phyloP scores from a whole-genome alignment of 2,888 invertebrate genomes.

The Tetramorium bicarinatum region DNA sequence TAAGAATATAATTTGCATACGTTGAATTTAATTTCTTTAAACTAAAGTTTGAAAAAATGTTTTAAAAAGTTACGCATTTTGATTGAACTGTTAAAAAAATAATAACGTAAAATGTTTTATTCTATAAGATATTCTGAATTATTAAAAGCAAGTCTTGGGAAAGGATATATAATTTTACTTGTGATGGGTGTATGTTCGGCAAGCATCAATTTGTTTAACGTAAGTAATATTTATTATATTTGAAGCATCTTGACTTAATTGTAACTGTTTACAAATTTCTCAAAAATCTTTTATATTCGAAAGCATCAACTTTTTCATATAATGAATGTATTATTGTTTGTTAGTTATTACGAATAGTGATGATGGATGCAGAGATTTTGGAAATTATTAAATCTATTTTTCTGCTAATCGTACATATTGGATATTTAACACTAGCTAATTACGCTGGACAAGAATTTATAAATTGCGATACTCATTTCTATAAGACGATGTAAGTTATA shows the following conservation, averaged over 20 bases:
- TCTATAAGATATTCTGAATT: slow-evolving; percentile 26
- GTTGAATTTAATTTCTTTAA: neutral
- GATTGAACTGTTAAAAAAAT: neutral
- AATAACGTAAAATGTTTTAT: slow-evolving; percentile 20
- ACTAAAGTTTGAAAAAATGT: neutral
- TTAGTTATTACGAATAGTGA: neutral
- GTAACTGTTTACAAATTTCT: neutral
- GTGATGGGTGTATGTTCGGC: neutral
- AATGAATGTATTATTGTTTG: neutral
- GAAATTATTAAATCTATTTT: neutral
- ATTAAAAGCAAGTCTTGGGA: slow-evolving; percentile 11
- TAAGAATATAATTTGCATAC: neutral
- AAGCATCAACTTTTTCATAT: neutral
- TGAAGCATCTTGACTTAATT: neutral
- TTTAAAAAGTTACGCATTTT: neutral
- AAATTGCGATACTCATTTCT: too few species aligned
- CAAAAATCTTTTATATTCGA: too few species aligned
- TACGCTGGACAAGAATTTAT: too few species aligned
- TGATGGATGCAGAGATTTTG: too few species aligned
- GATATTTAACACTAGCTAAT: too few species aligned
- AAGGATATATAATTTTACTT: neutral
- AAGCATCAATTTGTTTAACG: slow-evolving; percentile 1
- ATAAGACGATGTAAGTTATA: too few species aligned
- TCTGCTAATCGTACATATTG: too few species aligned
- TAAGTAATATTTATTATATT: neutral